These are phyloP conservation scores for Trichomycterus rosablanca DNA, from an alignment of 2,113 vertebrate genomes.

Conservation along the genomic window DNA sequence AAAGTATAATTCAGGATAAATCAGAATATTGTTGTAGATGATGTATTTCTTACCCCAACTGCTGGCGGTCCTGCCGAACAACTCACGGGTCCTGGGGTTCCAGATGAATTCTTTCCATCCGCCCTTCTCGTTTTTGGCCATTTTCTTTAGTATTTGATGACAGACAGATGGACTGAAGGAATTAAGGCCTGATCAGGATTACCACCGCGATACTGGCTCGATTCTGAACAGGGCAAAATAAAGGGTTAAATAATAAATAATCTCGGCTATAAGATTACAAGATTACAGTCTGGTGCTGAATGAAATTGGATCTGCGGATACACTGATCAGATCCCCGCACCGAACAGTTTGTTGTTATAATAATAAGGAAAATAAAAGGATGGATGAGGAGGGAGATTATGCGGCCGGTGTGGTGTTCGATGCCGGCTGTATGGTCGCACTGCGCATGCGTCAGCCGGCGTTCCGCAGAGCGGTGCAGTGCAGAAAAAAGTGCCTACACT, in stretches of 20 bases:
- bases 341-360: too few relatives aligned
- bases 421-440: conserved; percentile 25
- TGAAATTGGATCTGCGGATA: too few relatives aligned
- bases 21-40: too few relatives aligned
- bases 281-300: too few relatives aligned
- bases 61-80: conserved; percentile 82
- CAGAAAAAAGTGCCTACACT: conserved; percentile 62
- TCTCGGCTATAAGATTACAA: too few relatives aligned
- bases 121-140: conserved; percentile 77
- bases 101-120: conserved; percentile 80
- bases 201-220: too few relatives aligned
- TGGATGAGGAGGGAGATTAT: conserved; percentile 9
- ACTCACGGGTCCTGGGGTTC: conserved; percentile 86
- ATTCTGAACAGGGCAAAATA: not conserved
- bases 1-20: too few relatives aligned
- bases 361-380: conserved; percentile 20
- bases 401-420: not conserved
- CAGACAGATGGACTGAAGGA: not conserved
- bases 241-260: not conserved
- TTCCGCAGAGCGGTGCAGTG: conserved; percentile 61
- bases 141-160: conserved; percentile 43
- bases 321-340: not conserved
- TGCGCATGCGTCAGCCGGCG: conserved; percentile 44
- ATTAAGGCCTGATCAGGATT: too few relatives aligned
- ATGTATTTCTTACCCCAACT: conserved; percentile 79